phyloP scores from a whole-genome alignment of 30 jellyfish, hydroid and myxozoan species.

The Cassiopea andromeda region DNA sequence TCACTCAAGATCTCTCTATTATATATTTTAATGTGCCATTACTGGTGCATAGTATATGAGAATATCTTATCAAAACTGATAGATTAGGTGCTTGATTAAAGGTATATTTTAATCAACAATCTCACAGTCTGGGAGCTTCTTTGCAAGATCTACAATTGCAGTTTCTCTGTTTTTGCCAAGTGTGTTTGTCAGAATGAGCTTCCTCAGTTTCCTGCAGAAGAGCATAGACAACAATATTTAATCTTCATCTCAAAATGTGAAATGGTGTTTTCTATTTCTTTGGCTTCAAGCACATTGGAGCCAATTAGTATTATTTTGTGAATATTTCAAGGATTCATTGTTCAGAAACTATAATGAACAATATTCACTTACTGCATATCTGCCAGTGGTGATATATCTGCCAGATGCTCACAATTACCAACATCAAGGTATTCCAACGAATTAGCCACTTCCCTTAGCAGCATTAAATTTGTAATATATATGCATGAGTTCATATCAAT shows the following conservation, averaged over 20 bases:
- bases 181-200: constrained; percentile 46
- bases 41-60: no score
- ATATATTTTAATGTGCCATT: no score
- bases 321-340: no score
- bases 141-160: constrained; percentile 42
- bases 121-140: constrained; percentile 54
- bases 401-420: constrained; percentile 76
- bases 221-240: background rate
- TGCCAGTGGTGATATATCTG: constrained; percentile 78
- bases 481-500: constrained; percentile 79
- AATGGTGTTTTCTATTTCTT: no score
- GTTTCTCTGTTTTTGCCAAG: constrained; percentile 79
- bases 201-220: constrained; percentile 51
- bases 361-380: constrained; percentile 54
- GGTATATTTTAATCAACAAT: background rate
- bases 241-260: no score
- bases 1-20: no score
- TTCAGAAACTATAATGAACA: background rate
- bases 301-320: no score
- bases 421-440: constrained; percentile 84
- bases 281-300: no score
- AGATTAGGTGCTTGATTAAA: no score
- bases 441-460: constrained; percentile 69
- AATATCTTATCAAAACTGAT: no score
- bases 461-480: constrained; percentile 64